Percentiles rank a stretch among this genome's conserved stretches.
Evolutionary conservation across 2,888 invertebrate genomes (phyloP).

Genomic region (Leucoma salicis): DNA sequence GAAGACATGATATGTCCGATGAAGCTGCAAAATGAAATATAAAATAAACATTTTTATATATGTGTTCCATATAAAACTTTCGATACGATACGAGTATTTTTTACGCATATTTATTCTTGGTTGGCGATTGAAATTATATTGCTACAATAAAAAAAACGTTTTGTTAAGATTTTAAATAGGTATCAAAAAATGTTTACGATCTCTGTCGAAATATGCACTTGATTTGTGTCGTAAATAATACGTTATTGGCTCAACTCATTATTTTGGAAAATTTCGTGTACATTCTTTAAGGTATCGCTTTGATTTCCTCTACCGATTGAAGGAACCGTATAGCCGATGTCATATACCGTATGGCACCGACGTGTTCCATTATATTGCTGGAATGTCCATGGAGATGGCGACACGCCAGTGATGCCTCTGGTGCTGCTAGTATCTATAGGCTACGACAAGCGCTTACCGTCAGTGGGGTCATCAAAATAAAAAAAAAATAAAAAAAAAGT

Average conservation of each 20-base stretch:
- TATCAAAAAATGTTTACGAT: conserved; percentile 23
- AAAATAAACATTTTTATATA: conserved; percentile 10
- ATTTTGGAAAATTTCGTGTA: conserved; percentile 9
- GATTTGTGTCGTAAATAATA: conserved; percentile 15
- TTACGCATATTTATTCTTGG: conserved; percentile 2
- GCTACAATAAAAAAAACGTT: conserved; percentile 23
- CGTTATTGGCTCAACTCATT: conserved; percentile 9
- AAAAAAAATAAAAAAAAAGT: too few relatives aligned
- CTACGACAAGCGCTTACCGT: too few relatives aligned
- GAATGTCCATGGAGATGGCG: too few relatives aligned
- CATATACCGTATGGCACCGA: too few relatives aligned
- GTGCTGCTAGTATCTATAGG: too few relatives aligned
- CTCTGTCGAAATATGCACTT: conserved; percentile 11
- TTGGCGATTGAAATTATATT: conserved; percentile 7
- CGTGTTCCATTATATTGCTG: too few relatives aligned
- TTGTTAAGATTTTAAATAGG: conserved; percentile 21
- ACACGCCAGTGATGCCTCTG: too few relatives aligned
- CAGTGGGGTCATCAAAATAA: too few relatives aligned
- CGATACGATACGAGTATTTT: conserved; percentile 7
- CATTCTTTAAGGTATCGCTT: too few relatives aligned
- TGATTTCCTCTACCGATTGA: too few relatives aligned
- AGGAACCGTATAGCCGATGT: too few relatives aligned
- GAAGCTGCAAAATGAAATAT: conserved; percentile 7
- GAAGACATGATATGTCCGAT: not conserved
- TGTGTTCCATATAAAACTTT: conserved; percentile 5